Conservation (phyloP, 2,888 invertebrate genomes). For the Liposcelis brunnea region DNA sequence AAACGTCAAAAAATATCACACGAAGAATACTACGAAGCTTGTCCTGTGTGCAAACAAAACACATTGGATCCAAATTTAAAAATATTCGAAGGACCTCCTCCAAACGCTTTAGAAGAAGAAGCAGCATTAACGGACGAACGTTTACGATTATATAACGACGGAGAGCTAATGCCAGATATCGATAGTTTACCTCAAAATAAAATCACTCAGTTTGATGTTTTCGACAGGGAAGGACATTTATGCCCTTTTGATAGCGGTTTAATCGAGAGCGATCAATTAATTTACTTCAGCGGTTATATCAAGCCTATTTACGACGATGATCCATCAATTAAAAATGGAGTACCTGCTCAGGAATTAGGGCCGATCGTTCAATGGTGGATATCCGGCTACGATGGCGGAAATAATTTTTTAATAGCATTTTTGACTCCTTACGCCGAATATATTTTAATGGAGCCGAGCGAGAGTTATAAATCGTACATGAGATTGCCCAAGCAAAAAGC, state of each 20-base stretch:
- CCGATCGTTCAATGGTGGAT: constrained; percentile 75
- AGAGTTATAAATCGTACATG: constrained; percentile 51
- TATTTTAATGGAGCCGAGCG: constrained; percentile 54
- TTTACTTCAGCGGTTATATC: constrained; percentile 64
- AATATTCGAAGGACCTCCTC: constrained; percentile 57
- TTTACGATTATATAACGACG: constrained; percentile 51
- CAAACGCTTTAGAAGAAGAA: constrained; percentile 57
- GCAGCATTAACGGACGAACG: constrained; percentile 56
- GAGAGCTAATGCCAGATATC: constrained; percentile 30
- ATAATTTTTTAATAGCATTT: constrained; percentile 52
- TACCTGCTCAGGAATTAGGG: constrained; percentile 58
- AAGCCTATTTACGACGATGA: constrained; percentile 65
- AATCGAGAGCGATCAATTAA: constrained; percentile 52
- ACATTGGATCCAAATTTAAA: constrained; percentile 30
- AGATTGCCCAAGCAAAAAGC: constrained; percentile 55
- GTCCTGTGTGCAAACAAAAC: constrained; percentile 32
- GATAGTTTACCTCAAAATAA: constrained; percentile 43
- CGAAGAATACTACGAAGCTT: constrained; percentile 16
- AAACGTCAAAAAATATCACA: too few species aligned
- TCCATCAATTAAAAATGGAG: constrained; percentile 44
- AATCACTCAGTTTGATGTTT: constrained; percentile 43
- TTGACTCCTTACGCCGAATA: constrained; percentile 66
- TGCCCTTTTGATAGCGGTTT: constrained; percentile 63
- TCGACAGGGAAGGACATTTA: constrained; percentile 61
- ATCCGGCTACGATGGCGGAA: constrained; percentile 67